Evolutionary conservation across 2,113 vertebrate genomes (phyloP).

Genomic region (Daboia siamensis): DNA sequence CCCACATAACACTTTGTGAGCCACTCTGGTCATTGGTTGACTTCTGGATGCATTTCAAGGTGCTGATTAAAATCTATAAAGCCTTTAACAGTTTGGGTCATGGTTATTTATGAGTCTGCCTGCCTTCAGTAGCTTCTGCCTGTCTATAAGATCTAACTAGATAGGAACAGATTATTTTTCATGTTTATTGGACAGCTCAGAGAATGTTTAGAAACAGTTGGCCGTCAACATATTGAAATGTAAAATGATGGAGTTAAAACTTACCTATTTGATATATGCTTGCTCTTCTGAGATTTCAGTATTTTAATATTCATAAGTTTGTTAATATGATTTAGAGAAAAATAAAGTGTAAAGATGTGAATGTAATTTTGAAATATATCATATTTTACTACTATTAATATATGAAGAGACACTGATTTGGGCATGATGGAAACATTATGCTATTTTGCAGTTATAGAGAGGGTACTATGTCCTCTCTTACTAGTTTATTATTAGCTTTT

Average conservation of each 20-base stretch:
- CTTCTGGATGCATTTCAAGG: not conserved
- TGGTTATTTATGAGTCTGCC: not conserved
- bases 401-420: not conserved
- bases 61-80: not conserved
- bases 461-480: not conserved
- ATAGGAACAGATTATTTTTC: not conserved
- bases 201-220: not conserved
- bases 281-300: not conserved
- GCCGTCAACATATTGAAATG: not conserved
- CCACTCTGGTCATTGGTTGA: not conserved
- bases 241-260: not conserved
- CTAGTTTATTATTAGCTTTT: not conserved
- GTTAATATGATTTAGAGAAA: not conserved
- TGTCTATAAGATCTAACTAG: not conserved
- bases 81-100: not conserved
- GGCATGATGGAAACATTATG: not conserved
- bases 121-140: not conserved
- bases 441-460: not conserved
- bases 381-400: not conserved
- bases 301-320: not conserved
- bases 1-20: not conserved
- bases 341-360: not conserved
- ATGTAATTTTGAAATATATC: not conserved
- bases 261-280: not conserved
- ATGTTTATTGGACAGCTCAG: not conserved